phyloP scores from a whole-genome alignment of 2,888 invertebrate species.

The Lepidocyrtinus sp. region DNA sequence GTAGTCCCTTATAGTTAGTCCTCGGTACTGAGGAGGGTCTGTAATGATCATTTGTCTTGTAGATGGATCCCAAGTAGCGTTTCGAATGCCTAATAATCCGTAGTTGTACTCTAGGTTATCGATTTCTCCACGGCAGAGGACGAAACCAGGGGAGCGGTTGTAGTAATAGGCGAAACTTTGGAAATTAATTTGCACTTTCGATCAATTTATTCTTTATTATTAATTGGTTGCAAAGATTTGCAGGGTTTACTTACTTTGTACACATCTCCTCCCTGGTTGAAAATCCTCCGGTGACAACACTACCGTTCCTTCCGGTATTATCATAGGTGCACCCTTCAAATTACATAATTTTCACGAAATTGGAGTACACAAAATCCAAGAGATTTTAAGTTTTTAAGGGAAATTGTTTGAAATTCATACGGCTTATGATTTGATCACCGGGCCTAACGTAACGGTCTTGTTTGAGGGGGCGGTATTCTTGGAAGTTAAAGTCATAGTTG shows the following conservation, averaged over 20 bases:
- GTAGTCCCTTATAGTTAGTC: slow-evolving; percentile 23
- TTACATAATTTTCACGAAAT: not conserved
- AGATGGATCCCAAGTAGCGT: slow-evolving; percentile 21
- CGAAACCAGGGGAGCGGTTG: not conserved
- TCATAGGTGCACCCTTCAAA: slow-evolving; percentile 40
- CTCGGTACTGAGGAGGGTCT: not conserved
- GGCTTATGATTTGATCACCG: slow-evolving; percentile 31
- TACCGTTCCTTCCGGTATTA: slow-evolving; percentile 31
- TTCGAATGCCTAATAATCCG: slow-evolving; percentile 10
- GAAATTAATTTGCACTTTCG: no score
- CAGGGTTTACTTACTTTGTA: no score
- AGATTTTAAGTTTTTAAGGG: no score
- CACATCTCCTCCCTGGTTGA: slow-evolving; percentile 36
- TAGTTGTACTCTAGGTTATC: not conserved
- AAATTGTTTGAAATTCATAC: not conserved
- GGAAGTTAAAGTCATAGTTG: slow-evolving; percentile 46
- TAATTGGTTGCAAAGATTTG: no score
- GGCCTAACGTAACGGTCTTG: slow-evolving; percentile 37
- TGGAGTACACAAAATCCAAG: not conserved
- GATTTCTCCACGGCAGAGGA: slow-evolving; percentile 7
- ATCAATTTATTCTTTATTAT: no score
- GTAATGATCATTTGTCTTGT: slow-evolving; percentile 19
- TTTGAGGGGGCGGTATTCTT: slow-evolving; percentile 29
- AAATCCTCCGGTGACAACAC: slow-evolving; percentile 36
- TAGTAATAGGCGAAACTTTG: slow-evolving; percentile 42